Evolutionary conservation across 2,113 vertebrate genomes (phyloP), one percentile per base, ranked within the genome.

Genomic region (Trematomus loennbergii): DNA sequence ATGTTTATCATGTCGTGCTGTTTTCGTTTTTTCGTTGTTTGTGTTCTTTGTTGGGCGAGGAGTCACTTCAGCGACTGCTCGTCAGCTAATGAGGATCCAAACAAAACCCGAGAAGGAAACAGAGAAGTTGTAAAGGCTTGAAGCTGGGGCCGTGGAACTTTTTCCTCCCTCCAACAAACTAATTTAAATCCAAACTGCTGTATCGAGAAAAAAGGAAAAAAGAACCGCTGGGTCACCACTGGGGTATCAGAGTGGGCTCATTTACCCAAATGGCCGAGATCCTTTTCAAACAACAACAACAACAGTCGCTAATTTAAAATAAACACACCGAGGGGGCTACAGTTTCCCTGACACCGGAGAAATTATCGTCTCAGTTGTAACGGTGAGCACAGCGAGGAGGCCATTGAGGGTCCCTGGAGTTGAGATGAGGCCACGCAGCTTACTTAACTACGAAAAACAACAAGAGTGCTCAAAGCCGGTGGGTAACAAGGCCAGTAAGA

Each of bases 401-500:
- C 63, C 68, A 1, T 5, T 22, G 62, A 40, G 0, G 50, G 48
- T 58, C 72, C 45, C 43, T 11, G 2, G 16, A 75, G 76, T 29
- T 57, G 71, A 86, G 78, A 81, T 46, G 76, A 89, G 84, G 87
- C 81, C 81, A 52, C 69, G 40, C 33, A 33, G 69, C 49, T 83
- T 70, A 62, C 43, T 84, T 85, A 86, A 85, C 72, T 36, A 18
- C 1, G 55, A 83, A 74, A 82, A 91, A 87, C 81, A 87, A 83
- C 74, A 84, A 67, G 60, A 36, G 53, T 1, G 59, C 69, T 82
- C 71, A 70, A 61, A 75, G 82, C 63, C 63, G 10, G 63, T 13
- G 43, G 78, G 78, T 82, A 91, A 88, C 88, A 75, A 86, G 85
- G 71, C 69, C 64, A 29, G 78, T 74, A 75, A 87, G 83, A 85